Conservation (phyloP, 2,797 vertebrate genomes). For the Merluccius polli region DNA sequence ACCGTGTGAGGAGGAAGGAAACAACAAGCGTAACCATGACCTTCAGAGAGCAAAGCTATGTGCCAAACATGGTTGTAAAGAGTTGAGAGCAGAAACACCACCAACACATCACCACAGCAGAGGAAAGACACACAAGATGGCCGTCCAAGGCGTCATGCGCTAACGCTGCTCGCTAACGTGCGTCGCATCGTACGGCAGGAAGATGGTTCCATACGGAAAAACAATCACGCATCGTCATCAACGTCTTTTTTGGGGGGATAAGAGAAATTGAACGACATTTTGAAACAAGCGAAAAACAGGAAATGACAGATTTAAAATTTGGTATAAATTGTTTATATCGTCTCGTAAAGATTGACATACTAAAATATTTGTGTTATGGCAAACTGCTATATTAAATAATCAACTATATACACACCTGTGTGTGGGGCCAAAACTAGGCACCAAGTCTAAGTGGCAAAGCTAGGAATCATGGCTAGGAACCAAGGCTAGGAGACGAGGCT, state of each 20-base stretch:
- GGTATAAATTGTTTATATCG: not conserved
- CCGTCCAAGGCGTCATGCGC: constrained; percentile 54
- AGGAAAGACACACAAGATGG: constrained; percentile 43
- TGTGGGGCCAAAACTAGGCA: not conserved
- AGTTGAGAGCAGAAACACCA: constrained; percentile 49
- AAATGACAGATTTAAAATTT: not conserved
- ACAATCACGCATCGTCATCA: too few species aligned
- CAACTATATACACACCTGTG: too few species aligned
- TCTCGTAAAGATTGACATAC: not conserved
- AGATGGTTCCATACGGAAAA: too few species aligned
- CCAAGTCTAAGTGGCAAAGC: not conserved
- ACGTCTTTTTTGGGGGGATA: too few species aligned
- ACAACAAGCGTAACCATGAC: not conserved
- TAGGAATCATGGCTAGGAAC: not conserved
- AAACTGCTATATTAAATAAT: too few species aligned
- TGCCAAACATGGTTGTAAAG: not conserved
- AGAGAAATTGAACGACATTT: not conserved
- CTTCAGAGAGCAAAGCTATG: not conserved
- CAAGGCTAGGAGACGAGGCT: not conserved
- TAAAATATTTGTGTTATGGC: too few species aligned
- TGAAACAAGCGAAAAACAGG: not conserved
- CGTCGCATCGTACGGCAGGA: not conserved
- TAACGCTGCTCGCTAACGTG: not conserved
- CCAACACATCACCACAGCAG: constrained; percentile 64
- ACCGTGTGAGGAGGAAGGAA: not conserved